Percentiles rank a stretch among this genome's conserved stretches.
These are phyloP conservation scores for Mechanitis messenoides DNA, from an alignment of 2,888 invertebrate species.

Conservation along the genomic window DNA sequence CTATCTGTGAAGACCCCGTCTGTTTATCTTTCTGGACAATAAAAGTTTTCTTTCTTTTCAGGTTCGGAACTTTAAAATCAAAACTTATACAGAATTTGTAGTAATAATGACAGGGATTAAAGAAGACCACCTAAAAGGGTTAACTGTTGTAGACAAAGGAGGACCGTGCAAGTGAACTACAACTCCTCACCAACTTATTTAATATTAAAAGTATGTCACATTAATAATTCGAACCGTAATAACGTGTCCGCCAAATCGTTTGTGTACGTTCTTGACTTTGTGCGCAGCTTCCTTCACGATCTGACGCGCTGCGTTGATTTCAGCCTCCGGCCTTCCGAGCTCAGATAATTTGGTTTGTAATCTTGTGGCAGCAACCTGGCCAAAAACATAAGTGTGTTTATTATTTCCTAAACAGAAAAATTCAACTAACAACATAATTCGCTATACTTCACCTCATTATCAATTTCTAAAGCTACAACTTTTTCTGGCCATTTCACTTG, in stretches of 20 bases:
- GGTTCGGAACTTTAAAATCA: too few species aligned
- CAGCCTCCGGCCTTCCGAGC: slow-evolving; percentile 62
- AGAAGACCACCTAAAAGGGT: too few species aligned
- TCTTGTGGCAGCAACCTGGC: slow-evolving; percentile 60
- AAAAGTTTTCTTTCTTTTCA: too few species aligned
- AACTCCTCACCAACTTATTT: not conserved
- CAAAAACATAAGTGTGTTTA: not conserved
- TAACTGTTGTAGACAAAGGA: too few species aligned
- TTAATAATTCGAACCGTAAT: slow-evolving; percentile 25
- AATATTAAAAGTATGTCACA: not conserved
- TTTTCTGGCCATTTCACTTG: slow-evolving; percentile 73
- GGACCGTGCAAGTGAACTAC: not conserved
- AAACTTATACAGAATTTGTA: too few species aligned
- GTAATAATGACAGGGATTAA: too few species aligned
- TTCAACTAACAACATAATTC: too few species aligned
- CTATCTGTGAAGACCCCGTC: too few species aligned
- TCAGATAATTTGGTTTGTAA: slow-evolving; percentile 66
- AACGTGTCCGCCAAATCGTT: slow-evolving; percentile 61
- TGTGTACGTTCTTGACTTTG: slow-evolving; percentile 66
- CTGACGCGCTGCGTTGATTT: slow-evolving; percentile 63
- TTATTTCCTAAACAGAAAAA: too few species aligned
- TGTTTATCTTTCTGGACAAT: too few species aligned
- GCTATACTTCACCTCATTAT: slow-evolving; percentile 51
- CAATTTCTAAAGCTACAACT: slow-evolving; percentile 65
- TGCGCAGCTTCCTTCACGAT: slow-evolving; percentile 65